Evolutionary conservation across 2,797 vertebrate genomes (phyloP).

Genomic region (Helostoma temminkii): DNA sequence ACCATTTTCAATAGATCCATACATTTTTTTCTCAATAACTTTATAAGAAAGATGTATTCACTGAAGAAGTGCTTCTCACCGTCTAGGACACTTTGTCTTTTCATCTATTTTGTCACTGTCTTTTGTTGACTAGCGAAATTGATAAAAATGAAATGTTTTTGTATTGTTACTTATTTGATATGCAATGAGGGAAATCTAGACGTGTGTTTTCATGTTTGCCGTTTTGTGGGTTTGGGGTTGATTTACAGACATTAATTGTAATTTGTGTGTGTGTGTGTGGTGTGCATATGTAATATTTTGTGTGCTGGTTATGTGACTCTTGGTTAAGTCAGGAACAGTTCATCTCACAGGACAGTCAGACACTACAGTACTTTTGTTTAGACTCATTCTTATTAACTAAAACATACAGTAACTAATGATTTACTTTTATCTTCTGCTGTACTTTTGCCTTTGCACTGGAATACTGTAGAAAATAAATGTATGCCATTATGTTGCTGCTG

Average conservation of each 20-base stretch:
- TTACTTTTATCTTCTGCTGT: conserved; percentile 53
- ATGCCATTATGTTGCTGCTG: conserved; percentile 40
- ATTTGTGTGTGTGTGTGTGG: conserved; percentile 20
- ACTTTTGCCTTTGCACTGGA: conserved; percentile 77
- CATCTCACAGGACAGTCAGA: conserved; percentile 27
- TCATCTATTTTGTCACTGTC: conserved; percentile 4
- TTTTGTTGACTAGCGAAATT: conserved; percentile 21
- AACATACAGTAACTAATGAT: conserved; percentile 25
- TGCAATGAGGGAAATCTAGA: conserved; percentile 37
- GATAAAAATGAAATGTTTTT: conserved; percentile 44
- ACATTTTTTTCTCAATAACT: conserved; percentile 8
- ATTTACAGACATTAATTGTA: conserved; percentile 53
- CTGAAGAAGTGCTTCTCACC: neutral
- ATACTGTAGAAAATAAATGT: conserved; percentile 84
- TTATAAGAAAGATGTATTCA: conserved; percentile 4
- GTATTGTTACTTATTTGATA: conserved; percentile 61
- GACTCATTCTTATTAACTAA: conserved; percentile 15
- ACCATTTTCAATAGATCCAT: conserved; percentile 11
- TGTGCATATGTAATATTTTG: conserved; percentile 42
- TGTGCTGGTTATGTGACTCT: conserved; percentile 36
- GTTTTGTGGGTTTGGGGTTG: conserved; percentile 56
- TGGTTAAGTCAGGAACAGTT: conserved; percentile 18
- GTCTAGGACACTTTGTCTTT: neutral
- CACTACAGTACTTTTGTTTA: conserved; percentile 18
- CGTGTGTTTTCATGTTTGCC: conserved; percentile 59